Percentiles rank a stretch among this genome's conserved stretches.
Conservation (phyloP, 2,797 vertebrate genomes). For the Borostomias antarcticus region DNA sequence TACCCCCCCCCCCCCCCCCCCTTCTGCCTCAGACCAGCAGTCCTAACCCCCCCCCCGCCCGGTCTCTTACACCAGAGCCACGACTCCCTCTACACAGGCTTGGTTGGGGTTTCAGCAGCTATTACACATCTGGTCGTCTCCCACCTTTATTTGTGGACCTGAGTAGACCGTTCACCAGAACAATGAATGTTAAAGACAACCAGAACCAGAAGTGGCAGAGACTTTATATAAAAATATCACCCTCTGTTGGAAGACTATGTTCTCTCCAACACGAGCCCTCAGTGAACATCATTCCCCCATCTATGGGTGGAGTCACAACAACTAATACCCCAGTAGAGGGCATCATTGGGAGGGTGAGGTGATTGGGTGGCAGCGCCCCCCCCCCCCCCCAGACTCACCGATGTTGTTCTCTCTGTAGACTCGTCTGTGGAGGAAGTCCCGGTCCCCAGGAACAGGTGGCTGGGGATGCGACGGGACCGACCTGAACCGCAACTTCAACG, state of each 20-base stretch:
- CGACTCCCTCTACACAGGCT: not conserved
- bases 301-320: no score
- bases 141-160: not conserved
- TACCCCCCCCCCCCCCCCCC: no score
- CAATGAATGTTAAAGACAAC: no score
- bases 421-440: slow-evolving; percentile 87
- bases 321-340: no score
- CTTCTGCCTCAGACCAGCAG: no score
- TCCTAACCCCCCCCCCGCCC: no score
- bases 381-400: not conserved
- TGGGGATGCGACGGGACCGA: slow-evolving; percentile 80
- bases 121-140: not conserved
- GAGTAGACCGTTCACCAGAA: no score
- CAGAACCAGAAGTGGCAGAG: no score
- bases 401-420: slow-evolving; percentile 58
- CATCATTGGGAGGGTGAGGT: not conserved
- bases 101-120: not conserved
- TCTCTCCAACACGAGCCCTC: no score
- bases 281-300: no score
- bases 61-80: no score
- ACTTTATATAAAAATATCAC: not conserved
- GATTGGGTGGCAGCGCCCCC: not conserved
- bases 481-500: slow-evolving; percentile 87
- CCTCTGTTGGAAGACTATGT: not conserved
- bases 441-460: slow-evolving; percentile 60